Conservation (phyloP, 2,113 vertebrate genomes). For the Parotia lawesii region DNA sequence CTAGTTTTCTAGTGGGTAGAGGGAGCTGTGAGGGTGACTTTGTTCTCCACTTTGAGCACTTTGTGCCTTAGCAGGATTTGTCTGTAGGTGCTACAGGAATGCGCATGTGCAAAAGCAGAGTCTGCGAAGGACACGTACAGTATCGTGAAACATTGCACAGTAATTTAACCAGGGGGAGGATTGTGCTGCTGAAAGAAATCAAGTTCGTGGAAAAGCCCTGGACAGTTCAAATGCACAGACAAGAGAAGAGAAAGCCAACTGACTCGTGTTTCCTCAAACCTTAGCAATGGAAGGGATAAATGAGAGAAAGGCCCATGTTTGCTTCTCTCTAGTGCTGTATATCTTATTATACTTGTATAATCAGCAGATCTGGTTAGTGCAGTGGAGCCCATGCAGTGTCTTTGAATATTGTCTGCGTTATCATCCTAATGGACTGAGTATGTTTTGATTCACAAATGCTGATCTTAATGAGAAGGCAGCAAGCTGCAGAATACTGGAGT, state of each 20-base stretch:
- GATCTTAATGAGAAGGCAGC: not conserved
- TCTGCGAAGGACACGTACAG: not conserved
- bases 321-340: not conserved
- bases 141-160: not conserved
- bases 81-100: not conserved
- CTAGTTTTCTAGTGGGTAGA: not conserved
- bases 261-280: not conserved
- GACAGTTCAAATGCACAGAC: not conserved
- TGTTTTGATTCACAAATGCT: not conserved
- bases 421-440: not conserved
- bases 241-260: not conserved
- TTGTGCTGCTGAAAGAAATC: not conserved
- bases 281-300: not conserved
- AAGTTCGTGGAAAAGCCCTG: not conserved
- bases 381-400: not conserved
- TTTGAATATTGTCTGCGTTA: not conserved
- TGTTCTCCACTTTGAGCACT: fast-evolving
- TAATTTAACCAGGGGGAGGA: not conserved
- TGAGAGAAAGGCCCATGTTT: not conserved
- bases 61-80: fast-evolving
- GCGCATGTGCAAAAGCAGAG: fast-evolving
- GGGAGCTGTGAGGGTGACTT: not conserved
- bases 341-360: not conserved
- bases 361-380: not conserved
- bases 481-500: not conserved